Base-by-base conservation (phyloP, 1,140 invertebrate species). In the Cyphomyrmex costatus region DNA sequence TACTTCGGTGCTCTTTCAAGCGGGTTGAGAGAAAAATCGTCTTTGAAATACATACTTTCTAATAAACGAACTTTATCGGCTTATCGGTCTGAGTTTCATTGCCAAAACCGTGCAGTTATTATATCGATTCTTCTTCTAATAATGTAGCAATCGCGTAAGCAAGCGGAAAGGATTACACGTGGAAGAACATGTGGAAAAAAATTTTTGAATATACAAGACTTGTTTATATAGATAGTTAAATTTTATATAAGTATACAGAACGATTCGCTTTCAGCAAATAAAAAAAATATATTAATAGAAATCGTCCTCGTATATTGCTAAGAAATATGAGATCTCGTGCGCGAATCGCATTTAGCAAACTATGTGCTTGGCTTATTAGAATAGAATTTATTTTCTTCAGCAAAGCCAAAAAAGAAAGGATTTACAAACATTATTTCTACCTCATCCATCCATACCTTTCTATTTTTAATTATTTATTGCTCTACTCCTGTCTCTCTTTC, bases 11-110 rank as follows among this genome's bases (percentile, higher is more conserved):
- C 65, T 68, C 61, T 14, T 46, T 56, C 63, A 30, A 21, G 46
- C 79, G 66, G 58, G 66, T 70, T 61, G 68, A 74, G 30, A 73
- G 19, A 83, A 74, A 83, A 49, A 83, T 73, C 21, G 53, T 36
- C 49, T 74, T 46, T 74, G 68, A 83, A 83, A 83, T 83, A 74
- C 53, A 61, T 58, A 82, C 3, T 60, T 49, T 21, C 79, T 24
- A 42, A 46, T 36, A 36, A 14, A 61, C 30, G 49, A 60, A 83
- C 19, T 74, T 83, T 60, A 83, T 83, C 53, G 33, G 56, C 46
- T 27, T 83, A 83, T 46, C 24, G 8, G 6, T 4, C 19, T n/a
- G n/a, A 16, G 27, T 24, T 36, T 12, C 8, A 4, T 7, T 14
- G 3, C 19, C 19, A 24, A 79, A 53, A 66, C 33, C 16, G 10